phyloP scores from a whole-genome alignment of 2,797 vertebrate genomes.

The Eulemur albifrons region DNA sequence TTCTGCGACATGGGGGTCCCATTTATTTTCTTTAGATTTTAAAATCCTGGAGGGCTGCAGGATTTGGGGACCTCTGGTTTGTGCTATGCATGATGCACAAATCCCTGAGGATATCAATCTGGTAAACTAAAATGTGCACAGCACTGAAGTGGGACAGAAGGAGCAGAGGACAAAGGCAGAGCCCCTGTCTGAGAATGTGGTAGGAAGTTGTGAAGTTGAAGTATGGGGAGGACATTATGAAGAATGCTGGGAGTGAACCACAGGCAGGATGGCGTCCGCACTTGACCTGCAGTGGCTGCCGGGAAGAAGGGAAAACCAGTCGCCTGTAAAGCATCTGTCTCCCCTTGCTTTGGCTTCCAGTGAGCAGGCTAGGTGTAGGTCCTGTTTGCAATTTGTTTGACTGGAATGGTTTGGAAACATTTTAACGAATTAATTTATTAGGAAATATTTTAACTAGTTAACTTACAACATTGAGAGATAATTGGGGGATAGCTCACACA shows the following conservation, averaged over 20 bases:
- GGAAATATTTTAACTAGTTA: neutral
- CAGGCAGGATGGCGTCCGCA: too few species aligned
- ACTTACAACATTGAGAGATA: neutral
- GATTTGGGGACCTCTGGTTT: neutral
- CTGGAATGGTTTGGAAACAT: neutral
- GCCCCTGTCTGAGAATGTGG: too few species aligned
- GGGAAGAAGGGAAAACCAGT: neutral
- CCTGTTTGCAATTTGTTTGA: neutral
- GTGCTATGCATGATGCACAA: neutral
- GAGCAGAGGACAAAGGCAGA: neutral
- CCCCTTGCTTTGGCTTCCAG: neutral
- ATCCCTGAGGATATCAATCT: neutral
- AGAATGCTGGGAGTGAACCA: neutral
- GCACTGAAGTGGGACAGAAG: neutral
- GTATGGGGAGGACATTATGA: neutral
- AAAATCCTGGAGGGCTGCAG: neutral
- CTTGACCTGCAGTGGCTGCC: neutral
- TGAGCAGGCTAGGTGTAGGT: neutral
- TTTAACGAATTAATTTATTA: neutral
- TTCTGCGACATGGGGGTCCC: neutral
- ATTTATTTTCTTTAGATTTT: neutral
- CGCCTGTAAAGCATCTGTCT: neutral
- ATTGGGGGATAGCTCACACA: neutral
- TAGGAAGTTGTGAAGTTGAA: neutral
- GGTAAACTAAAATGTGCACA: neutral